These are phyloP conservation scores for Okamejei kenojei DNA, from an alignment of 2,797 vertebrate genomes.

Conservation along the genomic window DNA sequence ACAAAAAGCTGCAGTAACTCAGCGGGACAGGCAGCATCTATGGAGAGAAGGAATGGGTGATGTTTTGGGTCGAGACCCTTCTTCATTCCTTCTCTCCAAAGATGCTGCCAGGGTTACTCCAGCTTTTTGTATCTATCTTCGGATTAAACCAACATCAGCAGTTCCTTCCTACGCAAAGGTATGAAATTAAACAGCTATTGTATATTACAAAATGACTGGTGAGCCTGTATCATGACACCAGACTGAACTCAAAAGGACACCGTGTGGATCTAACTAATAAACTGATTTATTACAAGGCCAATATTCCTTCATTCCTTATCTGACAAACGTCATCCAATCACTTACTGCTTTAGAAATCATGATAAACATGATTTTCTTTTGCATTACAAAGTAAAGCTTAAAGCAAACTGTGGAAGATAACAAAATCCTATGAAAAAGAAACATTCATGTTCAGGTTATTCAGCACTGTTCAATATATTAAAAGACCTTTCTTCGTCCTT, in stretches of 20 bases:
- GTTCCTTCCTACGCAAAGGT: not conserved
- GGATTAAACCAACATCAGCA: too few species aligned
- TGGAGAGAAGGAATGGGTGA: too few species aligned
- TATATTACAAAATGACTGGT: not conserved
- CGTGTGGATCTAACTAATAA: not conserved
- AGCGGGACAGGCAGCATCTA: too few species aligned
- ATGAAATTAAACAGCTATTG: not conserved
- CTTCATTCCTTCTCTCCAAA: too few species aligned
- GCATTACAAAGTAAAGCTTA: not conserved
- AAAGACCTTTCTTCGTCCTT: constrained; percentile 42
- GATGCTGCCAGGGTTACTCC: too few species aligned
- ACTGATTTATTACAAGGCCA: not conserved
- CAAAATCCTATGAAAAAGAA: not conserved
- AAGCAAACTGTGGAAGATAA: not conserved
- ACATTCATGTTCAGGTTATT: constrained; percentile 43
- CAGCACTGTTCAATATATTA: constrained; percentile 40
- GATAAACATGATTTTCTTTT: not conserved
- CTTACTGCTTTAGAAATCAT: not conserved
- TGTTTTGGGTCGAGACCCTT: too few species aligned
- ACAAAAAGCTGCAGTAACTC: too few species aligned
- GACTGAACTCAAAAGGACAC: constrained; percentile 5
- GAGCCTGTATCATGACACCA: not conserved
- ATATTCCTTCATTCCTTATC: not conserved
- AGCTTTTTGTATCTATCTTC: too few species aligned
- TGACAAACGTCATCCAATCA: not conserved